A percentile compares a stretch with the other conserved stretches of the same genome.
phyloP scores from a whole-genome alignment of 1,140 invertebrate species.

The Eupristina koningsbergeri region DNA sequence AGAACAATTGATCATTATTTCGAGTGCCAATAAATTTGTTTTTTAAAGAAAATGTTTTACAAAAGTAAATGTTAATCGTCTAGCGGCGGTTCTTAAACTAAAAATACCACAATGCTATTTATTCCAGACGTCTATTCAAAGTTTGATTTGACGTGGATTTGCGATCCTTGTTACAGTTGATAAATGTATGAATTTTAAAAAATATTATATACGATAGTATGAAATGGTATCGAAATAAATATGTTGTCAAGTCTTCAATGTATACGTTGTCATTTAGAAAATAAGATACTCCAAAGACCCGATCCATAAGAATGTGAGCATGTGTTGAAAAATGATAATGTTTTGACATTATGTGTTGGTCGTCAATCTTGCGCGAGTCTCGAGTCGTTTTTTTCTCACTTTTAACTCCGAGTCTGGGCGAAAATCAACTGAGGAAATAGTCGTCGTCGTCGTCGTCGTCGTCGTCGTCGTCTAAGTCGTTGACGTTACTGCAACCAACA shows the following conservation, averaged over 20 bases:
- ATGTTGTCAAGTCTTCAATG: not conserved
- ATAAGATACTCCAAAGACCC: not conserved
- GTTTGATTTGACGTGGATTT: too few relatives aligned
- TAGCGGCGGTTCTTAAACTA: too few relatives aligned
- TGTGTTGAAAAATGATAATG: slow-evolving; percentile 6
- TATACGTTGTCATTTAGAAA: not conserved
- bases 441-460: not conserved
- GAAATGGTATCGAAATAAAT: not conserved
- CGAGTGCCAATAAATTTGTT: too few relatives aligned
- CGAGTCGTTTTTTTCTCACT: not conserved
- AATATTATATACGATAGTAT: not conserved
- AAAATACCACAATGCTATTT: too few relatives aligned
- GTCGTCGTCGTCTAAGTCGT: too few relatives aligned
- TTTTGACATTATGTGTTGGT: slow-evolving; percentile 1
- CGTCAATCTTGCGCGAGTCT: not conserved
- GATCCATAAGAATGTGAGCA: not conserved
- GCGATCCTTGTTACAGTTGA: too few relatives aligned
- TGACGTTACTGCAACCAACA: not conserved
- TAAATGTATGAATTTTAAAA: too few relatives aligned
- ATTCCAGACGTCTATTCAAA: too few relatives aligned
- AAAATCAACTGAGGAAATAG: slow-evolving; percentile 4
- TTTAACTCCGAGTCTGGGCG: not conserved
- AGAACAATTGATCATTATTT: too few relatives aligned
- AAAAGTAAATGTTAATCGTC: too few relatives aligned
- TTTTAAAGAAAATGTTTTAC: too few relatives aligned